Conservation (phyloP, 1,140 invertebrate genomes). For the Asobara japonica region DNA sequence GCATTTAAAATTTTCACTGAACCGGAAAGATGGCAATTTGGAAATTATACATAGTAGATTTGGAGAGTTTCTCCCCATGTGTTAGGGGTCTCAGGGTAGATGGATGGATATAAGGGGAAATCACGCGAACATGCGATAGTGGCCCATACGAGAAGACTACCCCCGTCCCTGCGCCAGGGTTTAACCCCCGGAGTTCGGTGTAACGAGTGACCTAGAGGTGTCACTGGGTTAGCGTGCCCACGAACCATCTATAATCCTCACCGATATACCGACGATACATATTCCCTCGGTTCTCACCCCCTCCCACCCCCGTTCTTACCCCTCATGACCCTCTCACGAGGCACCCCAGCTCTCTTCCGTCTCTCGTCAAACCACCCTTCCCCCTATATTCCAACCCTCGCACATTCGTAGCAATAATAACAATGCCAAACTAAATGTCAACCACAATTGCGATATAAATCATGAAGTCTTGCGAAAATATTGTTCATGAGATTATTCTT, state of each 20-base stretch:
- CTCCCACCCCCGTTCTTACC: slow-evolving; percentile 12
- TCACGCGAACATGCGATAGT: slow-evolving; percentile 34
- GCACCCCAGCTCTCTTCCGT: slow-evolving; percentile 1
- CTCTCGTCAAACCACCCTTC: slow-evolving; percentile 12
- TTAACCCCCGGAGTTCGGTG: slow-evolving; percentile 14
- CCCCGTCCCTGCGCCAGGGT: neutral
- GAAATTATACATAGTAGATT: neutral
- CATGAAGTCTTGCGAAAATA: too few species aligned
- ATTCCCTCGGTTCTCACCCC: slow-evolving; percentile 33
- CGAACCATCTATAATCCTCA: slow-evolving; percentile 56
- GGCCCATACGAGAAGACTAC: slow-evolving; percentile 18
- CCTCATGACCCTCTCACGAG: neutral
- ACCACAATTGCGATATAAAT: neutral
- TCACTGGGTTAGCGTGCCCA: slow-evolving; percentile 61
- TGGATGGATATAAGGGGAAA: slow-evolving; percentile 18
- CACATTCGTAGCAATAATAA: neutral
- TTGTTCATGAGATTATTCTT: too few species aligned
- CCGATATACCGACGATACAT: slow-evolving; percentile 48
- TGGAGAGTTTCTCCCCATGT: neutral
- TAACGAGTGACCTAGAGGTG: slow-evolving; percentile 59
- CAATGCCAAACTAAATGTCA: neutral
- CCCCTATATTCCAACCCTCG: slow-evolving; percentile 11
- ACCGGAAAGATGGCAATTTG: slow-evolving; percentile 17
- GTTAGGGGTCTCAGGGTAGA: neutral
- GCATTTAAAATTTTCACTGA: too few species aligned